Evolutionary conservation across 2,113 vertebrate species (phyloP), one percentile per base, ranked within the genome.

Genomic region (Camelus dromedarius): DNA sequence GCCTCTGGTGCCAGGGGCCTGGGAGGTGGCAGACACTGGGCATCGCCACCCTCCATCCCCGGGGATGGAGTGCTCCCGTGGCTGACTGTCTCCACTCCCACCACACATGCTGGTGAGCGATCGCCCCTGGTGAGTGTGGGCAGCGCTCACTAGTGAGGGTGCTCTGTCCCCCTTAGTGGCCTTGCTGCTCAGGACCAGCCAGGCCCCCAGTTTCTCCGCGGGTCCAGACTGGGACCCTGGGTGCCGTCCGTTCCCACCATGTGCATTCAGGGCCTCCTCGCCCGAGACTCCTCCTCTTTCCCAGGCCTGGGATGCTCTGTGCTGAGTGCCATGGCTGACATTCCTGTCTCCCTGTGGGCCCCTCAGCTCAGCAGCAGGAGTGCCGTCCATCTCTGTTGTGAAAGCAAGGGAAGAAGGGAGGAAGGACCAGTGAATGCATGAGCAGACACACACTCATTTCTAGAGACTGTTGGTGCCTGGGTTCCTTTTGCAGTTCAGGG

Each of bases 161-260:
- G 54, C 76, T 15, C 6, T 38, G 32, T 15, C 50, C 22, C 52
- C n/a, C 22, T 26, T 48, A 46, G 67, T 48, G 76, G 7, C 52
- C 11, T 35, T 35, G 52, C 19, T 14, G 32, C 52, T 56, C 12
- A 8, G 50, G 20, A 19, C 76, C 52, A 32, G 20, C 12, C 52
- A 79, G 12, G 52, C 20, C 76, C 35, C 76, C 20, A 3, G 4
- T 26, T 56, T 79, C 52, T 35, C n/a, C 16, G 12, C 32, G 13
- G 46, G 46, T 14, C 46, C 13, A 8, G 3, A 50, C 76, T 15
- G 50, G 32, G 19, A 54, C 19, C 79, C 5, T 6, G 3, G 0
- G 16, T 32, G 60, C 10, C 1, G 1, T 64, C 80, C 11, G 1
- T 16, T 15, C 28, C 38, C 12, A 4, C 58, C 14, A 0, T 15